Base-by-base conservation (phyloP, 2,113 vertebrate species). In the Rhegmatorhina hoffmannsi region DNA sequence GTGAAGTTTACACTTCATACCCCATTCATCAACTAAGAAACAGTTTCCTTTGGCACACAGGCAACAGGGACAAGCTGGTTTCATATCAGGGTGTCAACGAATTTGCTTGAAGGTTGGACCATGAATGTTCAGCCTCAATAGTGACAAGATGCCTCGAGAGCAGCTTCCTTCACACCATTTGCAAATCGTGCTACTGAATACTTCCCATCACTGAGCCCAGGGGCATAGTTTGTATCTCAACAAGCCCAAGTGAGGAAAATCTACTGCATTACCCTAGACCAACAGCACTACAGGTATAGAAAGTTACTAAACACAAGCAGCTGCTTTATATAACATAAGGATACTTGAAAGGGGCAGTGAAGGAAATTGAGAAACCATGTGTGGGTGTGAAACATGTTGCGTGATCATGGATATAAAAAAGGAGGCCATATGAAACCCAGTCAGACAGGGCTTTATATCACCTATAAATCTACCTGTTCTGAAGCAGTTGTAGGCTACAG, bases 1-100 rank as follows among this genome's bases (percentile, higher is more conserved):
- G 8, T 26, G 53, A 95, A 84, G 40, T 87, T 90, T 81, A 64
- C 47, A 93, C 72, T 93, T 96, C 88, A 84, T 75, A 86, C 19
- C 26, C 26, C 49, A 88, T 87, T 94, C 68, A 76, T 87, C 84
- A 68, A 82, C 53, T 28, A 87, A 91, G 34, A 88, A 91, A 67
- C 40, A 92, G 55, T 49, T 92, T 95, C 46, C 33, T 92, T 83
- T 88, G 69, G 34, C 75, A 81, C 43, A 55, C 15, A 73, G 64
- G 36, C 44, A 92, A 87, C 78, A 87, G 67, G 50, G 87, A 86
- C 50, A 94, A 70, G 70, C 46, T 90, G 87, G 18, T 90, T 95
- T 74, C 59, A 11, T 78, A 84, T 56, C 38, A 67, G 11, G 20
- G 52, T 69, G 33, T 89, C 82, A 84, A 84, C 75, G 34, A 86